Percentiles rank a stretch among this genome's conserved stretches.
These are phyloP conservation scores for Drusus annulatus DNA, from an alignment of 1,140 invertebrate genomes.

Conservation along the genomic window DNA sequence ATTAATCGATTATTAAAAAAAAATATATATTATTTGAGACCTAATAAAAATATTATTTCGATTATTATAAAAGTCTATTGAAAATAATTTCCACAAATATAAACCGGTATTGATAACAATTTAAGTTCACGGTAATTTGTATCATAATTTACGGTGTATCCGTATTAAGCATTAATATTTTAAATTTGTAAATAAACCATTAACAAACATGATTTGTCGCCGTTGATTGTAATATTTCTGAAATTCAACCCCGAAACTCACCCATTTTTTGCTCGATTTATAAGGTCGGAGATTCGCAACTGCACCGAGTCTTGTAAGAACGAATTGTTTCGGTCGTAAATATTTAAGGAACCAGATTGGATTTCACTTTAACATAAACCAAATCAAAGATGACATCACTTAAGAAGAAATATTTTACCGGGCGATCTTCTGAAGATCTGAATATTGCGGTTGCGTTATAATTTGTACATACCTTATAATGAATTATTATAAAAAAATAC, in stretches of 20 bases:
- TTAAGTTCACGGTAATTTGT: no score
- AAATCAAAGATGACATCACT: constrained; percentile 57
- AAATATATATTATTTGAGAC: no score
- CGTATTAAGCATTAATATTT: no score
- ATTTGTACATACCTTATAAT: no score
- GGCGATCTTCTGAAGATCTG: background rate
- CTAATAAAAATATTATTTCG: no score
- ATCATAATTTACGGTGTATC: background rate
- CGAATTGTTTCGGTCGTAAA: constrained; percentile 47
- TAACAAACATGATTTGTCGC: constrained; percentile 19
- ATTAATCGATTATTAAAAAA: no score
- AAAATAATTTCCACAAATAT: no score
- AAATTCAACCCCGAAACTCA: background rate
- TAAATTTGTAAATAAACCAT: constrained; percentile 6
- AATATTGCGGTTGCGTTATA: no score
- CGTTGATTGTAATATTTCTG: constrained; percentile 22
- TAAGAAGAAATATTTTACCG: constrained; percentile 47
- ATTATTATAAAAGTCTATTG: no score
- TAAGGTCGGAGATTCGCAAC: constrained; percentile 30
- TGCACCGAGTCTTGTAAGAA: constrained; percentile 32
- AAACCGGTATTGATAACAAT: no score
- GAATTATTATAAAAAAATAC: no score
- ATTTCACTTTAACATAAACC: constrained; percentile 57
- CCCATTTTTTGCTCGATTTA: constrained; percentile 35
- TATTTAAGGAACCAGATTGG: constrained; percentile 56